Conservation (phyloP, 2,113 vertebrate genomes). For the Campylorhamphus procurvoides region DNA sequence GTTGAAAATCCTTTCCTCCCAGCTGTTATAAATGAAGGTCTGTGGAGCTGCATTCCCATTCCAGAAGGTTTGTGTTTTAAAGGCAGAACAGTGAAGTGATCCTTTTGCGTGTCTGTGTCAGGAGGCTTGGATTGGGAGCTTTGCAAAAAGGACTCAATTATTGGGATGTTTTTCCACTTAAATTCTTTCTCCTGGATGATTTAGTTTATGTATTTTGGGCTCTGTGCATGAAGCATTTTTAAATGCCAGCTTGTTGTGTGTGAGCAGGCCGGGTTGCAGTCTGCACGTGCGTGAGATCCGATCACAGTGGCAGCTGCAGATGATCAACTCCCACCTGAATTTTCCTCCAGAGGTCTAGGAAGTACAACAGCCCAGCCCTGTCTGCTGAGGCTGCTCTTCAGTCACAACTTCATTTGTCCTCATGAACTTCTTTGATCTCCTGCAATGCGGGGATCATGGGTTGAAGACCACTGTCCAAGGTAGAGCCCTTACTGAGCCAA, state of each 20-base stretch:
- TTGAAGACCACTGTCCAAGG: neutral
- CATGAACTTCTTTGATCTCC: neutral
- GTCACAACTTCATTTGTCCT: neutral
- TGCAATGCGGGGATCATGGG: neutral
- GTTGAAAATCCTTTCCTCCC: neutral
- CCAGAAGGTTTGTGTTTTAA: neutral
- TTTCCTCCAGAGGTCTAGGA: neutral
- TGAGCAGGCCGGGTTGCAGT: neutral
- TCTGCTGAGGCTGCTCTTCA: neutral
- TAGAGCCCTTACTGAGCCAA: neutral
- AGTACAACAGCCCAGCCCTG: neutral
- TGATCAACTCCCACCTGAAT: neutral
- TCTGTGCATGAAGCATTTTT: slow-evolving; percentile 18
- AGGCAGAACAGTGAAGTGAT: neutral
- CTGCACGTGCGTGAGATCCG: neutral
- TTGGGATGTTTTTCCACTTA: neutral
- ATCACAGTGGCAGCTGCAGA: neutral
- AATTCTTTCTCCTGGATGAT: slow-evolving; percentile 8
- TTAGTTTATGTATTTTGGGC: neutral
- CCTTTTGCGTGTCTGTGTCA: neutral
- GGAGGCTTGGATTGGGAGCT: neutral
- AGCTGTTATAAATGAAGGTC: neutral
- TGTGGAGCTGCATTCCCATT: neutral
- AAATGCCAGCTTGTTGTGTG: neutral
- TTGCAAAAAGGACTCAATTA: neutral